Evolutionary conservation across 1,140 invertebrate genomes (phyloP), one percentile per base, ranked within the genome.

Genomic region (Choristoneura fumiferana): DNA sequence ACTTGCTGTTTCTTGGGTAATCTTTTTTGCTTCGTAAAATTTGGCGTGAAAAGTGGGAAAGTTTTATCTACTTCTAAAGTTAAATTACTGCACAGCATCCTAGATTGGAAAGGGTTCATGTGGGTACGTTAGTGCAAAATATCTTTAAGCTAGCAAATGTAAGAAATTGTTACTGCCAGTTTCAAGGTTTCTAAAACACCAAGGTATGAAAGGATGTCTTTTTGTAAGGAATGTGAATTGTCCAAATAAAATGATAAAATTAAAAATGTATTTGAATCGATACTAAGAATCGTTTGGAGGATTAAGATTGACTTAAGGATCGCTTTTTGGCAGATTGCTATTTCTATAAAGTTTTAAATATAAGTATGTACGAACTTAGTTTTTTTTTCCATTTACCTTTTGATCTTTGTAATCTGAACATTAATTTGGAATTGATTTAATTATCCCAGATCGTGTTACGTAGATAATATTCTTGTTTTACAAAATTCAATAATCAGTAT

Each of bases 141-240:
- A 14, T 6, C 4, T 33, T n/a, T 22, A 49, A 22, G n/a, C 70
- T 78, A 77, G 70, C 72, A 63, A 75, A 63, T 67, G 68, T 78
- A 84, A 78, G 70, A 77, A 71, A 70, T 79, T 76, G 81, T 82
- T 81, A 85, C 84, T 87, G 81, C 84, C 84, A 87, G 81, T 77
- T 78, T 73, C 66, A 78, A 79, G 79, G 78, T 83, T 80, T 73
- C 76, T 81, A 83, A 71, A 65, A 87, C 82, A 82, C 80, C 80
- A 83, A 84, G n/a, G 54, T 73, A 65, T 63, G 66, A 57, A 63
- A 69, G 73, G 60, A 67, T 65, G 72, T 56, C 54, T 67, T 66
- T 69, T 53, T 71, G 69, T 61, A 62, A 71, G 65, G 56, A 39
- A 58, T 58, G 63, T 61, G 55, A 62, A 58, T 40, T 63, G 61